These are phyloP conservation scores for Platycercus adscitus DNA, from an alignment of 2,113 vertebrate species.

Conservation along the genomic window DNA sequence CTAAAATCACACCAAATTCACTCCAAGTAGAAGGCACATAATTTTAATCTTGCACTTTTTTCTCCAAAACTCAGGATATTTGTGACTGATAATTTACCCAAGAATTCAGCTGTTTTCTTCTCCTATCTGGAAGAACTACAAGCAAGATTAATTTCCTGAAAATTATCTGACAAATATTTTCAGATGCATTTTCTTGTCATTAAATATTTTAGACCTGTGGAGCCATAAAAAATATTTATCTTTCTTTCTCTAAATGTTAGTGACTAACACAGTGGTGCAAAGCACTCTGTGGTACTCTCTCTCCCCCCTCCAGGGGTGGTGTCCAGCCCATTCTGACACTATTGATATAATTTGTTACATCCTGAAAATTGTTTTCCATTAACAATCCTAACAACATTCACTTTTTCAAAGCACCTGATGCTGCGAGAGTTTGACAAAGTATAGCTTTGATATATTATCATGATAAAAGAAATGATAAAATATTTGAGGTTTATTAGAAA, in stretches of 20 bases:
- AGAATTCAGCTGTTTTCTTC: neutral
- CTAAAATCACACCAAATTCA: neutral
- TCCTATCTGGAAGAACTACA: neutral
- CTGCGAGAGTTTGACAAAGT: neutral
- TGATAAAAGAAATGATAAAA: neutral
- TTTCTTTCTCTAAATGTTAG: neutral
- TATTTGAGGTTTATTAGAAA: constrained; percentile 29
- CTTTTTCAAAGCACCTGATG: neutral
- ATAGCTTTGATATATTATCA: neutral
- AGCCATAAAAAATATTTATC: neutral
- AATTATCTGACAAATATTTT: neutral
- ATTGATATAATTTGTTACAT: neutral
- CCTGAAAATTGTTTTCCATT: neutral
- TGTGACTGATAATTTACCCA: neutral
- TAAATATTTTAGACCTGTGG: neutral
- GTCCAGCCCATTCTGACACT: neutral
- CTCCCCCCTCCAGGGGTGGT: neutral
- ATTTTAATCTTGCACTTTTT: neutral
- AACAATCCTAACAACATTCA: neutral
- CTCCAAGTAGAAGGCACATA: neutral
- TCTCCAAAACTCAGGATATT: neutral
- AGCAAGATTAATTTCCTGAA: neutral
- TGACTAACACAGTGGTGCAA: neutral
- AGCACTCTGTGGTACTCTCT: neutral
- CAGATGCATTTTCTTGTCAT: neutral